These are phyloP conservation scores for Procavia capensis DNA, from an alignment of 2,113 vertebrate genomes.

Conservation along the genomic window DNA sequence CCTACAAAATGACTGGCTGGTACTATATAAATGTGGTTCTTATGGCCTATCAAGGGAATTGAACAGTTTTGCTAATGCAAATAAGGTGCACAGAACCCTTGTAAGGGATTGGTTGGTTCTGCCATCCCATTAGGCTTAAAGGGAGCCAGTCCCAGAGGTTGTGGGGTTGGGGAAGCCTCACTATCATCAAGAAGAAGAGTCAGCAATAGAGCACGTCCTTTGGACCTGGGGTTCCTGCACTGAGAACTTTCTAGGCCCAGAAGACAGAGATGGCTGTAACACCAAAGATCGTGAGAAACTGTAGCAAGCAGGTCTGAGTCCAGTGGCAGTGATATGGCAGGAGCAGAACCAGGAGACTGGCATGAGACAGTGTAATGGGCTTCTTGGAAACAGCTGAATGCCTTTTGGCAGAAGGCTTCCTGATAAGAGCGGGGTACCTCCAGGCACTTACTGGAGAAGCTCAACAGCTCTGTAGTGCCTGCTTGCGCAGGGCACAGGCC, in stretches of 20 bases:
- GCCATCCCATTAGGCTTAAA: not conserved
- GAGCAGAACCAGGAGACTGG: not conserved
- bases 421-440: not conserved
- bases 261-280: not conserved
- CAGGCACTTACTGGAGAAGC: not conserved
- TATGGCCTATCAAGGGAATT: not conserved
- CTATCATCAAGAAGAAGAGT: not conserved
- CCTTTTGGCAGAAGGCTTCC: not conserved
- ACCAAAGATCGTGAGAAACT: not conserved
- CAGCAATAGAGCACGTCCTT: not conserved
- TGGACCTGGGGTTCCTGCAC: not conserved
- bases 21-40: not conserved
- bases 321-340: not conserved
- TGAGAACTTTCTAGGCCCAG: not conserved
- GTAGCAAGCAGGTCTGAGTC: not conserved
- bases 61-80: not conserved
- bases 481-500: not conserved
- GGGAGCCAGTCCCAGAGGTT: not conserved
- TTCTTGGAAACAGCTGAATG: not conserved
- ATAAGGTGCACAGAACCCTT: not conserved
- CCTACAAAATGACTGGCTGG: not conserved
- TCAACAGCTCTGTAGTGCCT: not conserved
- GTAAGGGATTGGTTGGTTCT: not conserved
- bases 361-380: not conserved
- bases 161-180: not conserved